A percentile compares a stretch with the other conserved stretches of the same genome.
These are phyloP conservation scores for Drosophila kurseongensis DNA, from an alignment of 1,140 invertebrate species.

Conservation along the genomic window DNA sequence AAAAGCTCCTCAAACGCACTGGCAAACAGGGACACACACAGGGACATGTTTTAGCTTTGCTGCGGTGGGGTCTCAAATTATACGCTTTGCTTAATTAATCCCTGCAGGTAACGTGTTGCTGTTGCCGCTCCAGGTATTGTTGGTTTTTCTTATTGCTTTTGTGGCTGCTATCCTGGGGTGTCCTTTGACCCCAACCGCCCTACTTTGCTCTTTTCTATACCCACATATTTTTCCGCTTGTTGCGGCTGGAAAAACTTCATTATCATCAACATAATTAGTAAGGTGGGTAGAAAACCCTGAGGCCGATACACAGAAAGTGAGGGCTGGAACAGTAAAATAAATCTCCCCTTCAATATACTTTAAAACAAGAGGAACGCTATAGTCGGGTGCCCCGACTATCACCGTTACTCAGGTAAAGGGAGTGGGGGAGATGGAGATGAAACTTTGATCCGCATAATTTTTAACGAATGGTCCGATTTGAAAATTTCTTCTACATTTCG, in stretches of 20 bases:
- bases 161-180: slow-evolving; percentile 30
- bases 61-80: slow-evolving; percentile 58
- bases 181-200: slow-evolving; percentile 34
- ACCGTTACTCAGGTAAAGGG: too few species aligned
- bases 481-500: too few species aligned
- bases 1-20: slow-evolving; percentile 2
- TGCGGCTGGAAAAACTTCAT: slow-evolving; percentile 54
- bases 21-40: slow-evolving; percentile 3
- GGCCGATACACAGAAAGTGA: not conserved
- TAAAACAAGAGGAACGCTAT: too few species aligned
- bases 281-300: slow-evolving; percentile 10
- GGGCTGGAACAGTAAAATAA: not conserved
- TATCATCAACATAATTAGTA: slow-evolving; percentile 46
- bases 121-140: slow-evolving; percentile 15
- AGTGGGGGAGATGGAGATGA: too few species aligned
- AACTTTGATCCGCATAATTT: too few species aligned
- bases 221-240: slow-evolving; percentile 36
- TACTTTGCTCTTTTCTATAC: slow-evolving; percentile 16
- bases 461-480: too few species aligned
- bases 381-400: too few species aligned
- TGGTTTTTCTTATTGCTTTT: slow-evolving; percentile 23
- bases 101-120: slow-evolving; percentile 52
- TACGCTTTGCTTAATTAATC: slow-evolving; percentile 73
- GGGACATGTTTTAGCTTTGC: slow-evolving; percentile 31
- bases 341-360: too few species aligned